Conservation (phyloP, 2,888 invertebrate species). For the Psylliodes chrysocephalus region DNA sequence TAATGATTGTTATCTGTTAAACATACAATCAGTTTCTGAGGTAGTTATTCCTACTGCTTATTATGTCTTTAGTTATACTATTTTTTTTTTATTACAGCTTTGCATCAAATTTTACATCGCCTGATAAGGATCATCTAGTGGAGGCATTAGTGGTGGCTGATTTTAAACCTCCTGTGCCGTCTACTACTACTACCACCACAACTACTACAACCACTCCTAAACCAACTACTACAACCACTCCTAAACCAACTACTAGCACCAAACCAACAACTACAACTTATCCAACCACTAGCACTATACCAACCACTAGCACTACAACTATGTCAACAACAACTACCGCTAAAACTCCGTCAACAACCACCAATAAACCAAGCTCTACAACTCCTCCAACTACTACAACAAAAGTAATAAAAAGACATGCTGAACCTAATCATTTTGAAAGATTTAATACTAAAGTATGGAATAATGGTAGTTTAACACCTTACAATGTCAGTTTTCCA, state of each 20-base stretch:
- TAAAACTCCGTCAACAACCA: conserved; percentile 33
- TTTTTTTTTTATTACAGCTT: conserved; percentile 61
- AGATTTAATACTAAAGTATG: conserved; percentile 52
- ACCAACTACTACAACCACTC: conserved; percentile 33
- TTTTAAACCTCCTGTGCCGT: conserved; percentile 69
- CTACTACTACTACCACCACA: conserved; percentile 55
- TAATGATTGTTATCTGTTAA: too few relatives aligned
- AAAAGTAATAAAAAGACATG: conserved; percentile 42
- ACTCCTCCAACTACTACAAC: conserved; percentile 17
- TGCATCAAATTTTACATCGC: conserved; percentile 72
- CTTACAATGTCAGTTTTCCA: conserved; percentile 61
- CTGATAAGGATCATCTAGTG: conserved; percentile 70
- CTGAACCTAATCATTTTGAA: neutral
- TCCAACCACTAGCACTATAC: conserved; percentile 32
- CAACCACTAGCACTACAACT: conserved; percentile 28
- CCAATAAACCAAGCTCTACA: conserved; percentile 30
- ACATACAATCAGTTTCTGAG: too few relatives aligned
- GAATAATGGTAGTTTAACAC: conserved; percentile 55
- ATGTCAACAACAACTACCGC: conserved; percentile 13
- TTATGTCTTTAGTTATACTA: too few relatives aligned
- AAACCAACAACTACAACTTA: conserved; percentile 41
- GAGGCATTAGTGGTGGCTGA: conserved; percentile 79
- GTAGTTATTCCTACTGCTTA: too few relatives aligned
- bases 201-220: conserved; percentile 44
- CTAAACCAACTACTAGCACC: conserved; percentile 37